A percentile compares a stretch with the other conserved stretches of the same genome.
These are phyloP conservation scores for Dorcus parallelipipedus DNA, from an alignment of 2,888 invertebrate genomes.

Conservation along the genomic window DNA sequence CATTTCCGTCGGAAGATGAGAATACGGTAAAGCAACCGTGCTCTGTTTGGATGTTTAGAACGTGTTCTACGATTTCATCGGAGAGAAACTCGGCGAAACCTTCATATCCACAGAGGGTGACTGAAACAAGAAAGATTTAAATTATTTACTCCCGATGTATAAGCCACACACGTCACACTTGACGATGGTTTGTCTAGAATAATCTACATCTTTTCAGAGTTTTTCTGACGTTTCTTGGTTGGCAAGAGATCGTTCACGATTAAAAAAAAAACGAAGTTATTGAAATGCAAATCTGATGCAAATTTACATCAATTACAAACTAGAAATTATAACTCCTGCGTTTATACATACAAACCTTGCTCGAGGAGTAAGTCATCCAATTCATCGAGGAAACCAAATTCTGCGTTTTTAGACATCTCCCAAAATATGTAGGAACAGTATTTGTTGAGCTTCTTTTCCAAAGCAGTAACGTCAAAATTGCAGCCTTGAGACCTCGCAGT, in stretches of 20 bases:
- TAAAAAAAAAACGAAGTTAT: too few relatives aligned
- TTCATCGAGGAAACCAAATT: slow-evolving; percentile 29
- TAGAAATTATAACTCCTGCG: too few relatives aligned
- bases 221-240: too few relatives aligned
- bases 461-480: slow-evolving; percentile 10
- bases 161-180: too few relatives aligned
- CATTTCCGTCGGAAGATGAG: neutral
- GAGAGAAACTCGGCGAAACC: slow-evolving; percentile 50
- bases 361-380: slow-evolving; percentile 38
- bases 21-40: slow-evolving; percentile 42
- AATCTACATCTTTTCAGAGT: too few relatives aligned
- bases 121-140: slow-evolving; percentile 34
- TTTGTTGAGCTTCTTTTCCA: slow-evolving; percentile 16
- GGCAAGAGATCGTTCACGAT: too few relatives aligned
- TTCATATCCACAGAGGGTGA: slow-evolving; percentile 51
- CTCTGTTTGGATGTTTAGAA: slow-evolving; percentile 44
- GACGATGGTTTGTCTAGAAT: too few relatives aligned
- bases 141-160: neutral
- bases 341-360: slow-evolving; percentile 31
- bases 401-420: slow-evolving; percentile 32
- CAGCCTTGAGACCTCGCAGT: slow-evolving; percentile 34
- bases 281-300: too few relatives aligned
- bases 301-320: too few relatives aligned
- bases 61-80: slow-evolving; percentile 39
- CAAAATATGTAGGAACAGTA: slow-evolving; percentile 37